Conservation (phyloP, 1,140 invertebrate genomes). For the Calycopis cecrops region DNA sequence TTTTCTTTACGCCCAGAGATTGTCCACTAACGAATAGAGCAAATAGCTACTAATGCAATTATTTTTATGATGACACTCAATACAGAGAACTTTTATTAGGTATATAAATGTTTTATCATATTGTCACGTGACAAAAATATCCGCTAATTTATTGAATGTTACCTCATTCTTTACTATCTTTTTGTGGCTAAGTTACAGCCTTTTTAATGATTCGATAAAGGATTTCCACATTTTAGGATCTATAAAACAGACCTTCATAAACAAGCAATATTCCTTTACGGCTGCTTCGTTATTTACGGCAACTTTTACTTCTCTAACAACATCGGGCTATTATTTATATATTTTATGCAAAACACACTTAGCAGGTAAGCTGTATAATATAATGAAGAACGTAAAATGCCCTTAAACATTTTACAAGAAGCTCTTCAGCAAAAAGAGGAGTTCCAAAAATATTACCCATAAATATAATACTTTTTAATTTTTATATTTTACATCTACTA, state of each 20-base stretch:
- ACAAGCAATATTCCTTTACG: constrained; percentile 45
- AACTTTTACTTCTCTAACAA: constrained; percentile 22
- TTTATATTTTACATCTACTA: neutral
- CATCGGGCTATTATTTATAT: constrained; percentile 14
- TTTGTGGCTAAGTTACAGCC: constrained; percentile 38
- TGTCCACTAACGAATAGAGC: no score
- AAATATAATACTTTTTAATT: neutral
- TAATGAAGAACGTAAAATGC: constrained; percentile 8
- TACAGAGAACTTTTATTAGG: neutral
- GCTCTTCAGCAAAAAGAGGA: neutral
- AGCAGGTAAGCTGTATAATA: constrained; percentile 12
- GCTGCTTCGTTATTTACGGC: constrained; percentile 39
- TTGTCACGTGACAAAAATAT: no score
- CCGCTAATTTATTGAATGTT: constrained; percentile 28
- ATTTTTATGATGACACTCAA: no score
- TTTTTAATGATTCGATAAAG: constrained; percentile 46
- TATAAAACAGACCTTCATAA: constrained; percentile 57
- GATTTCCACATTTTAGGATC: constrained; percentile 36
- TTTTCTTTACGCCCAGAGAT: no score
- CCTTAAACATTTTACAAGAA: neutral
- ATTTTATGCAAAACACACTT: constrained; percentile 13
- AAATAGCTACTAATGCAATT: no score
- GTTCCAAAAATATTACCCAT: no score
- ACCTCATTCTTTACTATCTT: constrained; percentile 41
- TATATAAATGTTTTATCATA: no score